Evolutionary conservation across 1,140 invertebrate genomes (phyloP), one percentile per base, ranked within the genome.

Genomic region (Lethrus apterus): DNA sequence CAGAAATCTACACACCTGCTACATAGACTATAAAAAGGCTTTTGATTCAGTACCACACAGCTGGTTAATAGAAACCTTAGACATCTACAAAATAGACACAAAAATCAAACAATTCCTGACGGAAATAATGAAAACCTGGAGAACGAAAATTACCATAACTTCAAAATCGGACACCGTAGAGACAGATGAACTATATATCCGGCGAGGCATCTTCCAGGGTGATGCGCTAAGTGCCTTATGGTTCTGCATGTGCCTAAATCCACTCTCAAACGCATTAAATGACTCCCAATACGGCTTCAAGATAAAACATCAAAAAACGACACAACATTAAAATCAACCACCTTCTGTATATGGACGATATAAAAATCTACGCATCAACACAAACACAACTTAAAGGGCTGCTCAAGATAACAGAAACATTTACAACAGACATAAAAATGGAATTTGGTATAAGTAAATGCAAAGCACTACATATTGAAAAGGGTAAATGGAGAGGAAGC

Each of bases 151-250:
- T 5, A 44, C 33, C 4, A 19, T 26, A 4, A 4, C 2, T 10
- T 24, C 19, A 9, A 19, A 19, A 8, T 15, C n/a, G 21, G 15
- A 31, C 4, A 32, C 44, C 14, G 17, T 48, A 36, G 38, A 35
- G 7, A 45, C 54, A 2, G 15, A 45, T 10, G 10, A 9, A 1
- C 49, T 55, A 23, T 33, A 32, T 32, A 58, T 58, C 23, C 44
- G 46, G 18, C 24, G 53, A 32, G 52, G 52, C 3, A 54, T 58
- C 9, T 56, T 56, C 19, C 56, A 58, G 31, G 50, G 53, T 19
- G 53, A 58, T 20, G 36, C 50, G 5, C 17, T 56, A 1, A 56
- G 54, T 26, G 45, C 55, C 0, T 23, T 58, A 2, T 58, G 56
- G 53, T 55, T 56, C 33, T 58, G 51, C 30, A 2, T 44, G 2